Conservation (phyloP, 2,888 invertebrate species). For the Bhutanitis thaidina region DNA sequence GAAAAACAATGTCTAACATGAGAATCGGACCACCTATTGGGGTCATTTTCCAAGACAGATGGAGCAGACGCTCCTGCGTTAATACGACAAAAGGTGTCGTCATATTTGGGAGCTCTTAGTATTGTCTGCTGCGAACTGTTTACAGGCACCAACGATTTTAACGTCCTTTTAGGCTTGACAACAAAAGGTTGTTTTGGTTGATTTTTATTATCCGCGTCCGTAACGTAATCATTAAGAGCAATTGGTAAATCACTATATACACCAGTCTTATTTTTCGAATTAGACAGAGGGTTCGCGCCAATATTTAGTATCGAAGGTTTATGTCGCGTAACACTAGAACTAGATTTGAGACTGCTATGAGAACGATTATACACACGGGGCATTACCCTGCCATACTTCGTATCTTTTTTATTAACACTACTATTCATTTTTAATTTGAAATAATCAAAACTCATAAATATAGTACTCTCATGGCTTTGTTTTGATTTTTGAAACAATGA, state of each 20-base stretch:
- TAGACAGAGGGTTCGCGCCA: slow-evolving; percentile 61
- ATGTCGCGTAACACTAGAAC: slow-evolving; percentile 54
- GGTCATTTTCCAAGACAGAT: slow-evolving; percentile 33
- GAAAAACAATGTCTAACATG: slow-evolving; percentile 50
- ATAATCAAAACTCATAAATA: too few relatives aligned
- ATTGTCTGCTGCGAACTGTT: slow-evolving; percentile 41
- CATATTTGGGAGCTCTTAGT: slow-evolving; percentile 25
- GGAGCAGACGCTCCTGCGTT: slow-evolving; percentile 46
- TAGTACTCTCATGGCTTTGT: too few relatives aligned
- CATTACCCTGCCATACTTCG: slow-evolving; percentile 62
- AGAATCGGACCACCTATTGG: slow-evolving; percentile 42
- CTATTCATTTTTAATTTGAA: slow-evolving; percentile 35
- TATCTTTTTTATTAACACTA: slow-evolving; percentile 28
- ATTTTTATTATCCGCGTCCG: slow-evolving; percentile 35
- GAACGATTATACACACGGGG: slow-evolving; percentile 50
- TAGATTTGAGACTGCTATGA: slow-evolving; percentile 40
- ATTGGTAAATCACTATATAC: slow-evolving; percentile 58
- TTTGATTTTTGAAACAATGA: too few relatives aligned
- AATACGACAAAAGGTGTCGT: slow-evolving; percentile 31
- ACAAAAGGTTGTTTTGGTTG: slow-evolving; percentile 39
- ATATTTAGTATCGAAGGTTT: slow-evolving; percentile 41
- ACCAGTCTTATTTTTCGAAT: slow-evolving; percentile 45
- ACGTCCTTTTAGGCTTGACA: slow-evolving; percentile 58
- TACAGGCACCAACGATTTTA: slow-evolving; percentile 56
- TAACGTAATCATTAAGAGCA: slow-evolving; percentile 55